Conservation (phyloP, 2,888 invertebrate species). For the Ennomos fuscantarius region DNA sequence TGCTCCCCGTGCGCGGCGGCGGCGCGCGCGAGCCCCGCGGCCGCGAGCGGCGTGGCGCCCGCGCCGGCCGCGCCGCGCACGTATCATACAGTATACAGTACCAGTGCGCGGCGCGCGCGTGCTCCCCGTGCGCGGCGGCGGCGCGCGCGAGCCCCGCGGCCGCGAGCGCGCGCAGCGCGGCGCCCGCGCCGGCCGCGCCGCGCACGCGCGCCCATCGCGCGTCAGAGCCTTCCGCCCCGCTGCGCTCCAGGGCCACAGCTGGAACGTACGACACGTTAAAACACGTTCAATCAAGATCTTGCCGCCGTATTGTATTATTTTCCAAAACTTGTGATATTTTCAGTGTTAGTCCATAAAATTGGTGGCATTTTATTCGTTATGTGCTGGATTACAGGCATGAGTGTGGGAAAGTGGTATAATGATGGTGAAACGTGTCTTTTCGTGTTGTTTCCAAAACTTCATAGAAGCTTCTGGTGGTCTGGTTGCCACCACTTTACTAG, state of each 20-base stretch:
- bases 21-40: slow-evolving; percentile 69
- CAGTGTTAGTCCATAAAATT: no score
- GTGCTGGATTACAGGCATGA: no score
- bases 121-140: slow-evolving; percentile 43
- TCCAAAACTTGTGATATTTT: no score
- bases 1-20: slow-evolving; percentile 44
- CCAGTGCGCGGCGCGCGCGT: slow-evolving; percentile 73
- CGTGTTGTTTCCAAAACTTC: no score
- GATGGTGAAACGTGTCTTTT: no score
- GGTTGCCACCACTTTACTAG: no score
- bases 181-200: slow-evolving; percentile 59
- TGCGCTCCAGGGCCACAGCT: slow-evolving; percentile 68
- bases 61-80: slow-evolving; percentile 58
- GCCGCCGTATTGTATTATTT: no score
- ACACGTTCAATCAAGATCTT: no score
- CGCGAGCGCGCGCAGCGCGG: slow-evolving; percentile 67
- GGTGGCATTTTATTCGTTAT: no score
- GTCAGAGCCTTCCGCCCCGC: slow-evolving; percentile 55
- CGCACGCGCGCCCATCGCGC: slow-evolving; percentile 66
- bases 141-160: slow-evolving; percentile 71
- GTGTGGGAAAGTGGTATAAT: no score
- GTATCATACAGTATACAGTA: slow-evolving; percentile 35
- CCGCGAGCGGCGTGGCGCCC: slow-evolving; percentile 67
- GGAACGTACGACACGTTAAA: no score
- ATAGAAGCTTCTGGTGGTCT: no score